Evolutionary conservation across 2,797 vertebrate genomes (phyloP).

Genomic region (Sternotherus odoratus): DNA sequence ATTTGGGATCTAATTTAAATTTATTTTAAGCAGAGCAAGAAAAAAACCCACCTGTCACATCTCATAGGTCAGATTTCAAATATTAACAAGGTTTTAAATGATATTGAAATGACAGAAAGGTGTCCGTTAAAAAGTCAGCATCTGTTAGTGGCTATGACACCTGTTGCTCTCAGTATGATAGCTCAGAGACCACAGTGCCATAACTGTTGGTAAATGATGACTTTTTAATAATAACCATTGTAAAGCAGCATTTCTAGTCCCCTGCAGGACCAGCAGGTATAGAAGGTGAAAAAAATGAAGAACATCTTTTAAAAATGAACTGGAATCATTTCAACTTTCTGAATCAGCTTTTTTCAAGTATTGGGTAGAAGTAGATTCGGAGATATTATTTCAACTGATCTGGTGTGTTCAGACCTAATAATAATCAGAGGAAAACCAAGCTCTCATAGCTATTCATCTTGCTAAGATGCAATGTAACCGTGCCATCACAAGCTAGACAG

Average conservation of each 20-base stretch:
- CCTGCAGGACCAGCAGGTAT: background rate
- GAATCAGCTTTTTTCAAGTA: background rate
- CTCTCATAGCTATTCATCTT: background rate
- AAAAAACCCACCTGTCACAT: background rate
- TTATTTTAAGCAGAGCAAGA: accelerated
- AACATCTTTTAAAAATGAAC: background rate
- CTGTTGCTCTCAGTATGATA: background rate
- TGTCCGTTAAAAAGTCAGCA: background rate
- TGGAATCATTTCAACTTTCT: background rate
- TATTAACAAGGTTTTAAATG: background rate
- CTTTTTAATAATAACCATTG: background rate
- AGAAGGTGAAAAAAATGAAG: background rate
- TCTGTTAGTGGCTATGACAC: background rate
- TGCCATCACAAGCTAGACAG: background rate
- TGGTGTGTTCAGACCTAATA: background rate
- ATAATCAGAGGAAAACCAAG: background rate
- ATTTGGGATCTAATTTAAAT: background rate
- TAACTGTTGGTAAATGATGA: background rate
- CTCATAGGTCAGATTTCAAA: background rate
- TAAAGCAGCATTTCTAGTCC: background rate
- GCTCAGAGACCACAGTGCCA: background rate
- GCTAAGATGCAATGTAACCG: background rate
- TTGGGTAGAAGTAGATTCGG: background rate
- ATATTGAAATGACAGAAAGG: background rate
- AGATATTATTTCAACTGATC: background rate